These are phyloP conservation scores for Raphicerus campestris DNA, from an alignment of 2,113 vertebrate genomes.

Conservation along the genomic window DNA sequence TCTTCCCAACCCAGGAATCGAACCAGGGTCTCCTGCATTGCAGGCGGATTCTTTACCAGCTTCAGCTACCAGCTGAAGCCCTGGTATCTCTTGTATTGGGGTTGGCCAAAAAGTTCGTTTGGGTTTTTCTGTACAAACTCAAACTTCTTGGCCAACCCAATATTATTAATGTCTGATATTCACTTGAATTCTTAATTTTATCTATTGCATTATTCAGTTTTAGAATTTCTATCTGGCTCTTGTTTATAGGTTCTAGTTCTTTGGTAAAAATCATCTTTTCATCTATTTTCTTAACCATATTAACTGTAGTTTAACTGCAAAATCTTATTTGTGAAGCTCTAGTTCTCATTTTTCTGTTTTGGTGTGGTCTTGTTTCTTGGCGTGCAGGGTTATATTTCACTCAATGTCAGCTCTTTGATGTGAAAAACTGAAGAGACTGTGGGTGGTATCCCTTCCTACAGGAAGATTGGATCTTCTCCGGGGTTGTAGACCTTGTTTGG, in stretches of 20 bases:
- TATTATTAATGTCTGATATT: not conserved
- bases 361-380: not conserved
- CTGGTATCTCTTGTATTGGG: not conserved
- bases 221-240: not conserved
- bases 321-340: not conserved
- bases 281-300: not conserved
- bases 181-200: not conserved
- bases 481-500: not conserved
- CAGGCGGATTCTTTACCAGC: not conserved
- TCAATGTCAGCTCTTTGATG: not conserved
- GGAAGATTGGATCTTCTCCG: not conserved
- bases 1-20: not conserved
- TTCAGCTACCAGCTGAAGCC: not conserved
- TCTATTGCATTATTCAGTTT: not conserved
- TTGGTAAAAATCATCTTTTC: not conserved
- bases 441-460: not conserved
- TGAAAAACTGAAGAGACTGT: constrained; percentile 11
- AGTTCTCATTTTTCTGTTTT: not conserved
- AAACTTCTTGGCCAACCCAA: not conserved
- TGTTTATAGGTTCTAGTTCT: not conserved
- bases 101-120: not conserved
- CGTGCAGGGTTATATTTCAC: not conserved
- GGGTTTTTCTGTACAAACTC: not conserved
- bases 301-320: not conserved
- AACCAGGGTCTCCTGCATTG: not conserved